These are phyloP conservation scores for Sthenelais limicola DNA, from an alignment of 2,888 invertebrate genomes.

Conservation along the genomic window DNA sequence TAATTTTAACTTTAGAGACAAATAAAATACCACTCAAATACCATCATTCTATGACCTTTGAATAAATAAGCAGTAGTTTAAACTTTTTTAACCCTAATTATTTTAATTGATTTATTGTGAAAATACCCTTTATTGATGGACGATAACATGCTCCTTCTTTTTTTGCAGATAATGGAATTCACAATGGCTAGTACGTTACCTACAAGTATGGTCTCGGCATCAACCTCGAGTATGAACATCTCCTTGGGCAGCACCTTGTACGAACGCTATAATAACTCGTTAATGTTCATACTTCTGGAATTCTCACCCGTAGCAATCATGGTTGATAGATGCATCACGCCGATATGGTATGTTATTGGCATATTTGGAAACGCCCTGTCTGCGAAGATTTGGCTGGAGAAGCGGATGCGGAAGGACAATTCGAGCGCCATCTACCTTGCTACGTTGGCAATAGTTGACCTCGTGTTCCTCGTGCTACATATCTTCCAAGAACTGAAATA, in stretches of 20 bases:
- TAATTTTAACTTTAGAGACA: too few species aligned
- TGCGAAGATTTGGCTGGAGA: slow-evolving; percentile 67
- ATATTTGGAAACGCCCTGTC: slow-evolving; percentile 67
- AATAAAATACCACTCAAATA: too few species aligned
- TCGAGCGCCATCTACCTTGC: slow-evolving; percentile 71
- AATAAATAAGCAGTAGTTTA: too few species aligned
- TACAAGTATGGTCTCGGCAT: too few species aligned
- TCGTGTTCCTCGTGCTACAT: slow-evolving; percentile 63
- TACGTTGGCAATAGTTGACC: slow-evolving; percentile 66
- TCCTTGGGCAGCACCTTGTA: neutral
- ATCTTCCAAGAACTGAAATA: slow-evolving; percentile 65
- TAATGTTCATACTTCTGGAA: slow-evolving; percentile 14
- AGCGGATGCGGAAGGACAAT: slow-evolving; percentile 65
- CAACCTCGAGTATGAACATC: neutral
- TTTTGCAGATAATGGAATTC: too few species aligned
- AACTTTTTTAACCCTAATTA: too few species aligned
- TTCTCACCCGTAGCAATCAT: slow-evolving; percentile 59
- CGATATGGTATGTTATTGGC: slow-evolving; percentile 68
- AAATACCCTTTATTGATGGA: too few species aligned
- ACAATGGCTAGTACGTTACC: too few species aligned
- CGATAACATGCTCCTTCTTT: too few species aligned
- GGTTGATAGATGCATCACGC: slow-evolving; percentile 66
- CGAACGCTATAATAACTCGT: slow-evolving; percentile 24
- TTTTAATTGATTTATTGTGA: too few species aligned
- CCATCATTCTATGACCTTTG: too few species aligned